A percentile compares a stretch with the other conserved stretches of the same genome.
Conservation (phyloP, 2,888 invertebrate species). For the Lumbricus terrestris region DNA sequence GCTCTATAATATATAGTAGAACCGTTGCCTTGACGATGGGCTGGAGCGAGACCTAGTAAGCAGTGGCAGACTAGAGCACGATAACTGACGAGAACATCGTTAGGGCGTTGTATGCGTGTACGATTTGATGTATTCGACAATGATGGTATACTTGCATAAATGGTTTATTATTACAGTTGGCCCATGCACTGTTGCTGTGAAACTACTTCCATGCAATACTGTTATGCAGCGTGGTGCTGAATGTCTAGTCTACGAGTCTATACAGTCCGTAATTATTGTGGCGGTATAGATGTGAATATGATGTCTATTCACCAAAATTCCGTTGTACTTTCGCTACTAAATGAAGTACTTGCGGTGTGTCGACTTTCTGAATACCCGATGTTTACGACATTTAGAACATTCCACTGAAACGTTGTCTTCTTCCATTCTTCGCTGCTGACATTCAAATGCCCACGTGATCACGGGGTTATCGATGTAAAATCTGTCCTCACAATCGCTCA, state of each 20-base stretch:
- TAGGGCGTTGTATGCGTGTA: too few species aligned
- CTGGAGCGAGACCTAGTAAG: too few species aligned
- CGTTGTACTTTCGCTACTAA: neutral
- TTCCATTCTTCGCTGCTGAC: neutral
- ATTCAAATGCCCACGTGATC: neutral
- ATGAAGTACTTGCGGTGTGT: neutral
- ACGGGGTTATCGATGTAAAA: neutral
- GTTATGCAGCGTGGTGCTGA: neutral
- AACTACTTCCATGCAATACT: too few species aligned
- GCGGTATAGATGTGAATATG: neutral
- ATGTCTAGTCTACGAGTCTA: neutral
- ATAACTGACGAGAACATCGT: too few species aligned
- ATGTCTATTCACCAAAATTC: neutral
- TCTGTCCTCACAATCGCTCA: neutral
- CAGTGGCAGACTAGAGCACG: too few species aligned
- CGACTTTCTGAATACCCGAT: neutral
- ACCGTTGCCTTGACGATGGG: too few species aligned
- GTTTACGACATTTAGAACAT: neutral
- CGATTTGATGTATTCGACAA: too few species aligned
- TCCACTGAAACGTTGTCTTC: neutral
- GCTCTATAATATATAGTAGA: too few species aligned
- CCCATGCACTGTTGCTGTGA: too few species aligned
- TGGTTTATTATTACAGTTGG: too few species aligned
- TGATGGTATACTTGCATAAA: too few species aligned
- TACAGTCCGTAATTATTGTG: neutral